phyloP scores from a whole-genome alignment of 1,140 invertebrate genomes.

The Mesaphorura yosii region DNA sequence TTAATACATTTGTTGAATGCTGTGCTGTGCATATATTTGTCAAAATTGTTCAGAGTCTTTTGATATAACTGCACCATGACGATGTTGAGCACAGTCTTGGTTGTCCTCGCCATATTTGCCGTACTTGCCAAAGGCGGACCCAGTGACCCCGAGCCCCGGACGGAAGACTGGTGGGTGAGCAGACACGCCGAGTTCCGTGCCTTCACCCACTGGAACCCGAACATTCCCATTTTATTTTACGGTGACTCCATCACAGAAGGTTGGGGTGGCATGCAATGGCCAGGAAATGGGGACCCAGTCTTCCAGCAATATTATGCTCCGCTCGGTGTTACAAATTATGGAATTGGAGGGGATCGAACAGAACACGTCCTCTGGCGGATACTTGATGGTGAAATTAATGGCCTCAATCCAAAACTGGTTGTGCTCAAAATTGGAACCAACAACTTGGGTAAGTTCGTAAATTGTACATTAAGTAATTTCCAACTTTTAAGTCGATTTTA shows the following conservation, averaged over 20 bases:
- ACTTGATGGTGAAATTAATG: slow-evolving; percentile 46
- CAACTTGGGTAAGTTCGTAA: too few species aligned
- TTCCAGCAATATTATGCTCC: slow-evolving; percentile 19
- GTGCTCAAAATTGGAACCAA: slow-evolving; percentile 25
- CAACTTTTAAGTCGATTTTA: too few species aligned
- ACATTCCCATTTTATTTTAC: slow-evolving; percentile 15
- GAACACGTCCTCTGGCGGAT: slow-evolving; percentile 48
- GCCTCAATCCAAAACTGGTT: slow-evolving; percentile 37
- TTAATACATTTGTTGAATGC: too few species aligned
- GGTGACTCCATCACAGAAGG: slow-evolving; percentile 22
- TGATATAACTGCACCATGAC: too few species aligned
- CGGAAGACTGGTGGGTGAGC: slow-evolving; percentile 12
- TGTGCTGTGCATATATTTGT: too few species aligned
- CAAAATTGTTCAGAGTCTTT: too few species aligned
- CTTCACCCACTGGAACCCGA: slow-evolving; percentile 6
- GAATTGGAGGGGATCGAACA: slow-evolving; percentile 47
- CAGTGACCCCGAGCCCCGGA: slow-evolving; percentile 10
- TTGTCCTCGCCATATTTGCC: too few species aligned
- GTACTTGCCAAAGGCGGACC: too few species aligned
- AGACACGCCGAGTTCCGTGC: slow-evolving; percentile 1
- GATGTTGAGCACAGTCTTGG: too few species aligned
- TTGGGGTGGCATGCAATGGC: slow-evolving; percentile 2
- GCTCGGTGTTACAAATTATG: slow-evolving; percentile 42
- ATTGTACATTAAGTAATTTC: too few species aligned
- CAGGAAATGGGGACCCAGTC: slow-evolving; percentile 2